phyloP scores from a whole-genome alignment of 2,888 invertebrate genomes.

The Drosophila austrosaltans region DNA sequence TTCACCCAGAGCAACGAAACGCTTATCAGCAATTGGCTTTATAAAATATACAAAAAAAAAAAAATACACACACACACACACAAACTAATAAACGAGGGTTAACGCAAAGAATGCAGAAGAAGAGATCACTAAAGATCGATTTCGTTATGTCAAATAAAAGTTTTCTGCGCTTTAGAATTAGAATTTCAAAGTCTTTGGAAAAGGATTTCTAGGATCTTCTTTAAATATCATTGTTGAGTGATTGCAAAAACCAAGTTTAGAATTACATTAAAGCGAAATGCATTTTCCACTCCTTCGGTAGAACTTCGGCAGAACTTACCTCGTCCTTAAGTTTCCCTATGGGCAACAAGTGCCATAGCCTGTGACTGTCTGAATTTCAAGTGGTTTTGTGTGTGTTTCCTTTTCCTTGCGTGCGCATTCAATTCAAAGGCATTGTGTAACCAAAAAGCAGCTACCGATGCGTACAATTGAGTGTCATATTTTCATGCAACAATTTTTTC shows the following conservation, averaged over 20 bases:
- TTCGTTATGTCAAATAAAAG: no score
- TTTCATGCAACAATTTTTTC: conserved; percentile 56
- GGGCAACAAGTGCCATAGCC: conserved; percentile 68
- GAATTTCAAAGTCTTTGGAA: no score
- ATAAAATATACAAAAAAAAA: conserved; percentile 60
- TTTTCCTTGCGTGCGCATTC: conserved; percentile 45
- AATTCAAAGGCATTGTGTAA: conserved; percentile 77
- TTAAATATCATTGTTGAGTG: no score
- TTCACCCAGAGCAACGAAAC: conserved; percentile 57
- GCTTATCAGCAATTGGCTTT: conserved; percentile 76
- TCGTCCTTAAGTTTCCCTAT: conserved; percentile 65
- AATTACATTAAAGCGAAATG: no score
- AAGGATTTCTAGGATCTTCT: no score
- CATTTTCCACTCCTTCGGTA: no score
- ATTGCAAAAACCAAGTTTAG: no score
- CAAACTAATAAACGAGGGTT: conserved; percentile 16
- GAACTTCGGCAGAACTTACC: neutral
- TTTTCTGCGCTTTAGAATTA: no score
- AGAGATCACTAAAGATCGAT: no score
- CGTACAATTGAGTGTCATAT: conserved; percentile 79
- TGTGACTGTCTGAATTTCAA: conserved; percentile 41
- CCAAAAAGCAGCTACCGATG: conserved; percentile 74
- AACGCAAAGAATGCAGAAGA: neutral
- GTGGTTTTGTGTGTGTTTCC: conserved; percentile 42
- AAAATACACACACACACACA: conserved; percentile 23